A percentile compares a stretch with the other conserved stretches of the same genome.
Conservation (phyloP, 2,888 invertebrate genomes). For the Polyommatus icarus region DNA sequence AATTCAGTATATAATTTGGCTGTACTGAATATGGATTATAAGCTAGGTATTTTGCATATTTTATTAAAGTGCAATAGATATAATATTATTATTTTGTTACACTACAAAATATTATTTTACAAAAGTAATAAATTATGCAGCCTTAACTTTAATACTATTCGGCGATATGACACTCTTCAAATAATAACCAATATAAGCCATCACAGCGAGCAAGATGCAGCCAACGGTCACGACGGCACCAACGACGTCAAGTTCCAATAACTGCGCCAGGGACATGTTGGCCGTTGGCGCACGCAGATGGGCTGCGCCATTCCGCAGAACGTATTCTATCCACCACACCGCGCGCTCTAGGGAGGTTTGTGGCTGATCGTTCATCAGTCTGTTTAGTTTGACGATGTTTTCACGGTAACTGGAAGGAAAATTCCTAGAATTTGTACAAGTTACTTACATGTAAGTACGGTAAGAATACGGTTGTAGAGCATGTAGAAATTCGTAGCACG, state of each 20-base stretch:
- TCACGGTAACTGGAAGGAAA: slow-evolving; percentile 40
- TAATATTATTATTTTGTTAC: too few species aligned
- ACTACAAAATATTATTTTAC: too few species aligned
- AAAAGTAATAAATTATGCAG: not conserved
- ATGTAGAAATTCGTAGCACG: too few species aligned
- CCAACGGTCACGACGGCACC: not conserved
- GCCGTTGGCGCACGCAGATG: slow-evolving; percentile 47
- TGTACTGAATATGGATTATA: too few species aligned
- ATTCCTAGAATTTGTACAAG: too few species aligned
- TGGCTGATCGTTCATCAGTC: slow-evolving; percentile 44
- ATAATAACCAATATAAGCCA: slow-evolving; percentile 1
- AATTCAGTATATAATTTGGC: too few species aligned
- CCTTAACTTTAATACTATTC: not conserved
- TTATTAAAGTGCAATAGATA: too few species aligned
- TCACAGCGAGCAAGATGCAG: not conserved
- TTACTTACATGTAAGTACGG: too few species aligned
- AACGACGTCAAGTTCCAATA: slow-evolving; percentile 43
- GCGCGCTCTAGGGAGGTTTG: slow-evolving; percentile 48
- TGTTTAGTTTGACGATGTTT: slow-evolving; percentile 43
- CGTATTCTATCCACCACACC: slow-evolving; percentile 52
- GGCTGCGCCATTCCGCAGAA: slow-evolving; percentile 46
- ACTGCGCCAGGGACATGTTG: slow-evolving; percentile 43
- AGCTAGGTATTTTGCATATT: too few species aligned
- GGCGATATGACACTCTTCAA: not conserved
- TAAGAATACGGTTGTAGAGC: too few species aligned